A percentile compares a stretch with the other conserved stretches of the same genome.
Conservation (phyloP, 30 jellyfish, hydroid and myxozoan genomes). For the Chironex yamaguchii region DNA sequence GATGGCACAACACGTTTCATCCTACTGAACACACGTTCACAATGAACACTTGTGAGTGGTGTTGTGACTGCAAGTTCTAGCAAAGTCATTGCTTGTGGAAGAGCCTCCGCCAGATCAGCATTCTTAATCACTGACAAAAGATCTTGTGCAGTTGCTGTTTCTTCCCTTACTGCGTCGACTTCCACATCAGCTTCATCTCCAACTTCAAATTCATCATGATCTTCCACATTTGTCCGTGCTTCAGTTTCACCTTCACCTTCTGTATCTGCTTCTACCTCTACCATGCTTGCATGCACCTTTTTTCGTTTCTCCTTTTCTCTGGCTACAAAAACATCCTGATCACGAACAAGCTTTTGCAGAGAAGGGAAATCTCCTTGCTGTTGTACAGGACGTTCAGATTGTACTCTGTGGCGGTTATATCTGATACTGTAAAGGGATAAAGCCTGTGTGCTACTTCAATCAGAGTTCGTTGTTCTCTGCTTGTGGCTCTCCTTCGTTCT, state of each 20-base stretch:
- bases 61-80: slow-evolving; percentile 2
- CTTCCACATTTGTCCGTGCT: slow-evolving; percentile 6
- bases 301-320: slow-evolving; percentile 1
- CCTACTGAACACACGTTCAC: slow-evolving; percentile 3
- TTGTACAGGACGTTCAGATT: not conserved
- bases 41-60: slow-evolving; percentile 25
- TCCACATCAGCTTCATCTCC: slow-evolving; percentile 23
- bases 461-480: not conserved
- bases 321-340: slow-evolving; percentile 19
- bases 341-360: slow-evolving; percentile 13
- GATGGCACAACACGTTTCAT: not conserved
- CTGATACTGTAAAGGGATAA: slow-evolving; percentile 29
- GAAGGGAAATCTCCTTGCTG: not conserved
- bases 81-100: not conserved
- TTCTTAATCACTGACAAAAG: slow-evolving; percentile 9
- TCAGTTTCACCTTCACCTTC: not conserved
- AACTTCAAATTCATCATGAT: not conserved
- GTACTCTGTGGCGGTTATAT: not conserved
- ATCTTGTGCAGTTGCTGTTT: slow-evolving; percentile 31
- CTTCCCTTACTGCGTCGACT: slow-evolving; percentile 14
- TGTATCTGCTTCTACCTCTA: not conserved
- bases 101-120: slow-evolving; percentile 8
- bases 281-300: not conserved
- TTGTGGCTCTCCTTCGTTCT: not conserved
- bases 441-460: slow-evolving; percentile 1